phyloP scores from a whole-genome alignment of 2,888 invertebrate species.

The Nymphalis urticae region DNA sequence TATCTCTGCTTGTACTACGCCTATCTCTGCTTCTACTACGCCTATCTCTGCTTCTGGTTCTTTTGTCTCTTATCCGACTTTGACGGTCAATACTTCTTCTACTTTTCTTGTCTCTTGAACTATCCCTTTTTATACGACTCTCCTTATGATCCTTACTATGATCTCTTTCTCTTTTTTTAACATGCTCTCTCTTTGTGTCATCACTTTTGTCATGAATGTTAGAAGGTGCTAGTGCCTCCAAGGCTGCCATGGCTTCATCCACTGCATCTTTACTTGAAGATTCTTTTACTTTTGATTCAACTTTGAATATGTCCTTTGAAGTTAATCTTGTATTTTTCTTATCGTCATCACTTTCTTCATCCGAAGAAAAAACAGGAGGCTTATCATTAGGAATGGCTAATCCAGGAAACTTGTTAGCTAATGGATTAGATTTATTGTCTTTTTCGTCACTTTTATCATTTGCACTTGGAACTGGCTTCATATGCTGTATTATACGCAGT shows the following conservation, averaged over 20 bases:
- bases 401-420: slow-evolving; percentile 88
- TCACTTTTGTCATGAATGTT: slow-evolving; percentile 50
- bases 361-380: slow-evolving; percentile 66
- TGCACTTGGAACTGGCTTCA: slow-evolving; percentile 71
- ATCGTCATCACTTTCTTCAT: slow-evolving; percentile 64
- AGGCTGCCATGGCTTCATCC: slow-evolving; percentile 91
- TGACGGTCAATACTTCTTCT: slow-evolving; percentile 46
- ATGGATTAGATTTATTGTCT: slow-evolving; percentile 23
- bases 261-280: slow-evolving; percentile 76
- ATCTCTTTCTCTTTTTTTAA: slow-evolving; percentile 53
- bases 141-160: slow-evolving; percentile 56
- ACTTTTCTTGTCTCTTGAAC: slow-evolving; percentile 52
- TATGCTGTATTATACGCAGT: slow-evolving; percentile 94
- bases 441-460: slow-evolving; percentile 27
- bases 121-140: slow-evolving; percentile 50
- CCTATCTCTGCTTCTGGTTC: slow-evolving; percentile 48
- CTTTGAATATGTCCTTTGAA: slow-evolving; percentile 71
- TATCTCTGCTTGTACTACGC: slow-evolving; percentile 47
- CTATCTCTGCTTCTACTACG: slow-evolving; percentile 47
- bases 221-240: slow-evolving; percentile 92
- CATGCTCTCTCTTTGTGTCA: slow-evolving; percentile 46
- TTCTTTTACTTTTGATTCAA: slow-evolving; percentile 55
- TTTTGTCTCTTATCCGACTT: slow-evolving; percentile 51
- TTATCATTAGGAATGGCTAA: slow-evolving; percentile 90
- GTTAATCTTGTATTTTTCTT: slow-evolving; percentile 60